A percentile compares a stretch with the other conserved stretches of the same genome.
Conservation (phyloP, 2,113 vertebrate species). For the Anoura caudifer region DNA sequence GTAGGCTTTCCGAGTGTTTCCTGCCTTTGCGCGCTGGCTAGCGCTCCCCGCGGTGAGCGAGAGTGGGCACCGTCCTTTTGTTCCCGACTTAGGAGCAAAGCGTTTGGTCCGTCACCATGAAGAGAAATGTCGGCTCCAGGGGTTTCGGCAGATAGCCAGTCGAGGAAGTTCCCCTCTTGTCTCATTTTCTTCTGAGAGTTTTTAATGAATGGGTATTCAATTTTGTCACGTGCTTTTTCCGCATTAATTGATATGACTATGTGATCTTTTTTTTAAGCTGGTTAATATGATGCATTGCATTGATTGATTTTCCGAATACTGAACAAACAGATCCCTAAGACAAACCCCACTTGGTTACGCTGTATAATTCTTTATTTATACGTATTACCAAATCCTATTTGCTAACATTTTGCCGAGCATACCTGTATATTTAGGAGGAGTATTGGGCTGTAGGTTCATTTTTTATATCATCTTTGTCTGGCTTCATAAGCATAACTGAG, state of each 20-base stretch:
- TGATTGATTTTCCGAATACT: too few relatives aligned
- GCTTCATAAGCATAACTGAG: not conserved
- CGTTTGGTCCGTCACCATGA: not conserved
- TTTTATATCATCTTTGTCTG: not conserved
- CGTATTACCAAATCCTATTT: not conserved
- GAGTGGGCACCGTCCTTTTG: not conserved
- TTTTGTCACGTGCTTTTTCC: too few relatives aligned
- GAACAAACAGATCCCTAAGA: not conserved
- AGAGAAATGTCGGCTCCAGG: not conserved
- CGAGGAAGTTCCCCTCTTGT: not conserved
- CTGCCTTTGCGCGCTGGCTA: not conserved
- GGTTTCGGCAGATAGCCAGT: not conserved
- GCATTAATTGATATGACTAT: too few relatives aligned
- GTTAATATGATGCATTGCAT: too few relatives aligned
- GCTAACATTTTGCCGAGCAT: not conserved
- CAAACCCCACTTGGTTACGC: not conserved
- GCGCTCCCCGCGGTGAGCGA: not conserved
- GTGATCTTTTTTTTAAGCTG: too few relatives aligned
- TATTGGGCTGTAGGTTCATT: not conserved
- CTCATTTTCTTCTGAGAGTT: too few relatives aligned
- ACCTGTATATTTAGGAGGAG: not conserved
- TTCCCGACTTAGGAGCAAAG: not conserved
- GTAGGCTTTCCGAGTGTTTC: not conserved
- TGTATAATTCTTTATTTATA: not conserved
- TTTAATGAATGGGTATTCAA: too few relatives aligned